phyloP scores from a whole-genome alignment of 2,113 vertebrate genomes.

The Enhydra lutris region DNA sequence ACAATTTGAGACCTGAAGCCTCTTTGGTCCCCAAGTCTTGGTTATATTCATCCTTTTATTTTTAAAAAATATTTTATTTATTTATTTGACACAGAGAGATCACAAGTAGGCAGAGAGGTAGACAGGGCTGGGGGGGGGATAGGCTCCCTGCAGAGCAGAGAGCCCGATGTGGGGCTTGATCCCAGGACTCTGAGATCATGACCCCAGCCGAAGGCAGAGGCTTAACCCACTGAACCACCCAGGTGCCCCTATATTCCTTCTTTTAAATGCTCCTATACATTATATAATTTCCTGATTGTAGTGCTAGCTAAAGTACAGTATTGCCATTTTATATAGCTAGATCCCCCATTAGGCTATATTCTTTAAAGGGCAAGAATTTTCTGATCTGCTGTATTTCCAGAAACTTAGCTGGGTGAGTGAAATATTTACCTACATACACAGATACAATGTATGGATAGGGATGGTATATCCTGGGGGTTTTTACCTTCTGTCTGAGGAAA shows the following conservation, averaged over 20 bases:
- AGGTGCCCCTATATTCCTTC: too few relatives aligned
- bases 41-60: neutral
- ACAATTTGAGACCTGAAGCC: neutral
- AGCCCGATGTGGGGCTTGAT: too few relatives aligned
- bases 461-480: neutral
- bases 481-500: neutral
- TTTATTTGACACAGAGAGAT: too few relatives aligned
- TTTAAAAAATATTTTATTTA: too few relatives aligned
- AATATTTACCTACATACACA: neutral
- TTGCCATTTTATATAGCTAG: neutral
- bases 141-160: too few relatives aligned
- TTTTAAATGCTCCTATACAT: neutral
- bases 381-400: neutral
- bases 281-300: neutral
- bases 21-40: neutral
- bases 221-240: too few relatives aligned
- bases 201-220: too few relatives aligned
- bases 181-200: too few relatives aligned
- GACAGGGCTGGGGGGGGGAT: too few relatives aligned
- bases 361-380: neutral
- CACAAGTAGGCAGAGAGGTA: too few relatives aligned
- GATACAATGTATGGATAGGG: neutral
- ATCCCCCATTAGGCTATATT: neutral
- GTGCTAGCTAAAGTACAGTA: neutral
- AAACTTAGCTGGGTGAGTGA: neutral